Conservation (phyloP, 2,797 vertebrate species). For the Propithecus perrieri region DNA sequence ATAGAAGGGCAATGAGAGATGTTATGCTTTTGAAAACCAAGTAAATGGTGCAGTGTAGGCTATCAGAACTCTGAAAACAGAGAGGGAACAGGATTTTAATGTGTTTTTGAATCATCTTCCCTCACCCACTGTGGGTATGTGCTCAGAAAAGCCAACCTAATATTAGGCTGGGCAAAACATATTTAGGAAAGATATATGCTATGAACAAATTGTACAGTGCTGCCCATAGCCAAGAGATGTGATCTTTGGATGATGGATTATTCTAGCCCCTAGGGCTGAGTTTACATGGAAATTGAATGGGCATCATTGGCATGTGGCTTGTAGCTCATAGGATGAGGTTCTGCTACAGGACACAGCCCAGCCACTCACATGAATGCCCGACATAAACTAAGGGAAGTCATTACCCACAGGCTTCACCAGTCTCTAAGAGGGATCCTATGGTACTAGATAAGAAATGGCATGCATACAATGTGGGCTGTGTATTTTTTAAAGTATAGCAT, state of each 20-base stretch:
- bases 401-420: background rate
- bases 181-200: constrained; percentile 36
- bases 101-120: background rate
- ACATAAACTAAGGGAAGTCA: background rate
- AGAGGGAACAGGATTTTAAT: background rate
- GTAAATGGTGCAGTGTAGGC: background rate
- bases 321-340: background rate
- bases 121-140: background rate
- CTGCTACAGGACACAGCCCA: background rate
- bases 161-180: constrained; percentile 12
- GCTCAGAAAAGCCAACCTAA: constrained; percentile 20
- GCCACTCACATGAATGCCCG: background rate
- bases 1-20: background rate
- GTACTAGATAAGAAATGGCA: background rate
- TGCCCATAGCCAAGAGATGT: background rate
- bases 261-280: background rate
- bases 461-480: background rate
- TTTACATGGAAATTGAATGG: background rate
- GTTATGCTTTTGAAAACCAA: background rate
- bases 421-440: background rate
- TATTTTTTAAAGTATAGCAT: background rate
- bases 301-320: background rate
- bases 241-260: background rate
- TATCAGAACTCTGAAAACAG: background rate
- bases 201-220: background rate